phyloP scores from a whole-genome alignment of 53 echinoderm and acorn worm genomes.

The Patiria pectinifera region DNA sequence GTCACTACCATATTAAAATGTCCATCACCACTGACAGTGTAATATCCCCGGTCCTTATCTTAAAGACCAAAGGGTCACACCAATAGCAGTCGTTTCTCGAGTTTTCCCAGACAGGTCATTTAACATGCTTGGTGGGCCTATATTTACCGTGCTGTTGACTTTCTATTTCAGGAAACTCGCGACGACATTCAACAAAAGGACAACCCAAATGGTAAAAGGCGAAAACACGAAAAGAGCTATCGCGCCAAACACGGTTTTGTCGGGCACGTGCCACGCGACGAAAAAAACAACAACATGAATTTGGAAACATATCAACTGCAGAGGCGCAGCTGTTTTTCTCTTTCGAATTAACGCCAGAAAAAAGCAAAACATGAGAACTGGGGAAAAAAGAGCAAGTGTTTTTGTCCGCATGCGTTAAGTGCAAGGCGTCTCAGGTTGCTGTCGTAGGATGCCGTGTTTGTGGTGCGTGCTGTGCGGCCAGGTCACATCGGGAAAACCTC shows the following conservation, averaged over 20 bases:
- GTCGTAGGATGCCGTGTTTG: slow-evolving; percentile 11
- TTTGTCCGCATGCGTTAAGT: not conserved
- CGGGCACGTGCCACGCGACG: not conserved
- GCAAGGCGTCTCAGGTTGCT: slow-evolving; percentile 9
- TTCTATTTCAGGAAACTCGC: not conserved
- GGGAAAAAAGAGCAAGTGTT: no score
- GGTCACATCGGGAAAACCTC: slow-evolving; percentile 31
- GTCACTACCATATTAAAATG: no score
- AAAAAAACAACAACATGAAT: not conserved
- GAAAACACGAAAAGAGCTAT: not conserved
- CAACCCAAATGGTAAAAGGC: not conserved
- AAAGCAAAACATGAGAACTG: not conserved
- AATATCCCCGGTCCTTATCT: not conserved
- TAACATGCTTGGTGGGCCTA: not conserved
- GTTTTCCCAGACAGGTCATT: not conserved
- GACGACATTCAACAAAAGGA: not conserved
- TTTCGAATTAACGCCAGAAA: not conserved
- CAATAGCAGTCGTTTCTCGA: not conserved
- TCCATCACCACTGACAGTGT: not conserved
- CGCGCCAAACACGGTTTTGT: no score
- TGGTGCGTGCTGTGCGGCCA: slow-evolving; percentile 17
- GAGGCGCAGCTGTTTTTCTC: not conserved
- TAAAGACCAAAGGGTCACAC: not conserved
- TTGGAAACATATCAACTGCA: not conserved
- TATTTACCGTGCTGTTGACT: not conserved